Base-by-base conservation (phyloP, 1,140 invertebrate species). In the Calliopsis andreniformis region DNA sequence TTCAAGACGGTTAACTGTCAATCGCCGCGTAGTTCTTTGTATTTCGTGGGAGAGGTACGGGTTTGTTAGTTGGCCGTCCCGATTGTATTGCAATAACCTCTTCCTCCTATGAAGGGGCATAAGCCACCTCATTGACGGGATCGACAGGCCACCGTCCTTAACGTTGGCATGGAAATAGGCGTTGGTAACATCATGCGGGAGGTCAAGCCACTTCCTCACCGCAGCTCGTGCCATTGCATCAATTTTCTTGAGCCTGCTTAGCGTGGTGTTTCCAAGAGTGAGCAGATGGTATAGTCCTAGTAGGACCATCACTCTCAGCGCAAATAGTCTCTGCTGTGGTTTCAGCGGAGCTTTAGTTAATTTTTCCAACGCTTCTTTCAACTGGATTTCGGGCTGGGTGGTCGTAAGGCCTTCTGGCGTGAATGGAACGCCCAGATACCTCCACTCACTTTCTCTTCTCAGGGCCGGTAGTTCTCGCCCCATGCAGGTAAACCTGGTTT, bases 351-450 rank as follows among this genome's bases (percentile, higher is more conserved):
- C 88, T 68, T 66, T 88, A 6, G 80, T 81, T 30, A 90, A 66
- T 10, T 86, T 76, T 1, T 53, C 39, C 0, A 89, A 20, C 49
- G 79, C 28, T 1, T 18, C 23, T 28, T 62, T 3, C 49, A 78
- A 23, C 12, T 25, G 20, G 6, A 7, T 32, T 0, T 35, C 6
- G 0, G 70, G 55, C 1, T 63, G 18, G 1, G 30, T 35, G 62
- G 78, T 78, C 2, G 70, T 39, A 16, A 25, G 67, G 42, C 89
- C 89, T 63, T 80, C 72, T 0, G 76, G 61, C 4, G 68, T 59
- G 59, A 87, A 91, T 2, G 85, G 77, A 0, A 90, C 69, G 3
- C 89, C 89, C 0, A 92, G 76, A 58, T 91, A 91, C 42, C 80
- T 83, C 86, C 89, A 91, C 23, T 73, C 72, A 28, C 87, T 79